A percentile compares a stretch with the other conserved stretches of the same genome.
phyloP scores from a whole-genome alignment of 1,140 invertebrate genomes.

The Panulirus ornatus region DNA sequence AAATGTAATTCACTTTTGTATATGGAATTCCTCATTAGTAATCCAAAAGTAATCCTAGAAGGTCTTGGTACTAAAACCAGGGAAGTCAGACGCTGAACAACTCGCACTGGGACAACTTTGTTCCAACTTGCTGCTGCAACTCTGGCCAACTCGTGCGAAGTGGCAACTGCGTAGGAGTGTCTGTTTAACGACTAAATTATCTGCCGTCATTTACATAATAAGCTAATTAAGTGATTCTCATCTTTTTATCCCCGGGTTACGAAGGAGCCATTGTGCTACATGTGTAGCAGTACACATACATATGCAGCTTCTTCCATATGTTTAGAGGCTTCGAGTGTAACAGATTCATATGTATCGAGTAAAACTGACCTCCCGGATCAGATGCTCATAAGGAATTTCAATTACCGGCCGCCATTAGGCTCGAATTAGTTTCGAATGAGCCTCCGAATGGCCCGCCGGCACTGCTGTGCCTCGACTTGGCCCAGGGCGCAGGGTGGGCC shows the following conservation, averaged over 20 bases:
- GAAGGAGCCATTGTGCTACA: too few relatives aligned
- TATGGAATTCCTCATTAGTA: background rate
- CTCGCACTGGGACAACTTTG: background rate
- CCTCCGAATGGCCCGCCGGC: background rate
- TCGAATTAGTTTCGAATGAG: constrained; percentile 48
- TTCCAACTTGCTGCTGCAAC: constrained; percentile 12
- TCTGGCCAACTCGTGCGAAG: constrained; percentile 35
- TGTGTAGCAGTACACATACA: too few relatives aligned
- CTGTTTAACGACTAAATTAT: constrained; percentile 64
- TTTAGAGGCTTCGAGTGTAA: too few relatives aligned
- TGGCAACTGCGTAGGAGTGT: constrained; percentile 45
- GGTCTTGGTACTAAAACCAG: constrained; percentile 19
- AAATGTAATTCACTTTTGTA: background rate
- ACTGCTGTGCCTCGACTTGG: too few relatives aligned
- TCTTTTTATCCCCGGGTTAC: constrained; percentile 48
- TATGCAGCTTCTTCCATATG: too few relatives aligned
- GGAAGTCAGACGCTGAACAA: constrained; percentile 5
- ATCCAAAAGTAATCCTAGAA: background rate
- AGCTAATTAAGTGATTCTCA: constrained; percentile 57
- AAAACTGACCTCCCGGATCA: constrained; percentile 22
- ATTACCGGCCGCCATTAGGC: constrained; percentile 26
- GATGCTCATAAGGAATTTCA: constrained; percentile 37
- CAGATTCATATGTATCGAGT: too few relatives aligned
- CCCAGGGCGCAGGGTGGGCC: background rate
- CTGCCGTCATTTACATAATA: constrained; percentile 59